Percentiles rank a stretch among this genome's conserved stretches.
phyloP scores from a whole-genome alignment of 2,888 invertebrate genomes.

The Eudasyphora cyanicolor region DNA sequence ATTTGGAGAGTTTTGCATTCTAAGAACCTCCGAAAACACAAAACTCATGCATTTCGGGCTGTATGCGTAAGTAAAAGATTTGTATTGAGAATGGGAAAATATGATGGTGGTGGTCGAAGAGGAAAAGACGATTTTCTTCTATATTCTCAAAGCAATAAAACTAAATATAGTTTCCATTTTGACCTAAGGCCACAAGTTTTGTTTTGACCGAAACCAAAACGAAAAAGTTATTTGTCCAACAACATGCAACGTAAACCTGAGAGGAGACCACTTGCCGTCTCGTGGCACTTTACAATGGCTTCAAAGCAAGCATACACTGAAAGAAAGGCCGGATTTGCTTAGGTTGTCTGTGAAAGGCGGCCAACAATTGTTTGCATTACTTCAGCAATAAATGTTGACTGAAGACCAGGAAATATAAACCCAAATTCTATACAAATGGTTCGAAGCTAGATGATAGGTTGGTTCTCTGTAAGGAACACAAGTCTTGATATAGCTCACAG shows the following conservation, averaged over 20 bases:
- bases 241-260: conserved; percentile 26
- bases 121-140: too few species aligned
- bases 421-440: too few species aligned
- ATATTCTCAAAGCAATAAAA: conserved; percentile 51
- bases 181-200: conserved; percentile 50
- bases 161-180: conserved; percentile 54
- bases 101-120: too few species aligned
- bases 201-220: neutral
- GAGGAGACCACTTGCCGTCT: neutral
- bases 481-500: too few species aligned
- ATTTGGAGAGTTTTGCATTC: conserved; percentile 45
- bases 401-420: too few species aligned
- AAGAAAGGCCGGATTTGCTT: too few species aligned
- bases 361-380: too few species aligned
- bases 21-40: conserved; percentile 27
- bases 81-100: neutral
- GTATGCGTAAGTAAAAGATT: conserved; percentile 60
- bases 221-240: conserved; percentile 15
- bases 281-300: neutral
- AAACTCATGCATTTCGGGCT: neutral
- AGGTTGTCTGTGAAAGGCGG: too few species aligned
- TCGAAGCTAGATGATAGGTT: too few species aligned
- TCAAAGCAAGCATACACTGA: neutral
- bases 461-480: too few species aligned
- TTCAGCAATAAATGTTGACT: too few species aligned